phyloP scores from a whole-genome alignment of 2,113 vertebrate genomes.

The Actinemys pallida region DNA sequence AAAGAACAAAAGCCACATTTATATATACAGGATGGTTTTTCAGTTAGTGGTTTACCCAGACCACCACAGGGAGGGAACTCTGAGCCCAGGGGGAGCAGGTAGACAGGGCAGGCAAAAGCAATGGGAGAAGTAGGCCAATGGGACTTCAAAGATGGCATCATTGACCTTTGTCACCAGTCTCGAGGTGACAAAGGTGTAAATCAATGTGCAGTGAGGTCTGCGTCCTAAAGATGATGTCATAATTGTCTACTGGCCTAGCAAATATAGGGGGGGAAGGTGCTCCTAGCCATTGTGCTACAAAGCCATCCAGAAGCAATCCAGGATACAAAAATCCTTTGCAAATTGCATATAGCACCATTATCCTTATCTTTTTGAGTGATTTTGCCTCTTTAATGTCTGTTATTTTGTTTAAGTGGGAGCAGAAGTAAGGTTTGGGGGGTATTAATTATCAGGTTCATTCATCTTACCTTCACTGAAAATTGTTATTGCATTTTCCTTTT shows the following conservation, averaged over 20 bases:
- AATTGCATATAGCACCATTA: rapidly evolving
- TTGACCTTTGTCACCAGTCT: neutral
- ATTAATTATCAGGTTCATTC: neutral
- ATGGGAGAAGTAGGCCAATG: neutral
- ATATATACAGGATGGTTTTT: neutral
- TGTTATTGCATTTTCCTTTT: neutral
- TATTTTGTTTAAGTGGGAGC: neutral
- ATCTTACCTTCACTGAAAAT: neutral
- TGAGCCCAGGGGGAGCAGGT: neutral
- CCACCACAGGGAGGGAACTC: neutral
- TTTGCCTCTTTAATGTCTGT: neutral
- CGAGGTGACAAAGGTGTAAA: neutral
- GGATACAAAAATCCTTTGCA: neutral
- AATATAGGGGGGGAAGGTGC: rapidly evolving
- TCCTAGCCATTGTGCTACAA: neutral
- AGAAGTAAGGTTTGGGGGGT: neutral
- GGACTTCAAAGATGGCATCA: neutral
- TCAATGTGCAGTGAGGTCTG: neutral
- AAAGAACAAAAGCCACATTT: neutral
- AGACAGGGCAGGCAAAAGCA: neutral
- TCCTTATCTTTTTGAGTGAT: neutral
- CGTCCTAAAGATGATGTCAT: neutral
- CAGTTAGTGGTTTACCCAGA: neutral
- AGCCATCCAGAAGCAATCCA: neutral
- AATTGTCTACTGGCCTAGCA: neutral